Percentiles rank a stretch among this genome's conserved stretches.
These are phyloP conservation scores for Trogon surrucura DNA, from an alignment of 2,113 vertebrate species.

Conservation along the genomic window DNA sequence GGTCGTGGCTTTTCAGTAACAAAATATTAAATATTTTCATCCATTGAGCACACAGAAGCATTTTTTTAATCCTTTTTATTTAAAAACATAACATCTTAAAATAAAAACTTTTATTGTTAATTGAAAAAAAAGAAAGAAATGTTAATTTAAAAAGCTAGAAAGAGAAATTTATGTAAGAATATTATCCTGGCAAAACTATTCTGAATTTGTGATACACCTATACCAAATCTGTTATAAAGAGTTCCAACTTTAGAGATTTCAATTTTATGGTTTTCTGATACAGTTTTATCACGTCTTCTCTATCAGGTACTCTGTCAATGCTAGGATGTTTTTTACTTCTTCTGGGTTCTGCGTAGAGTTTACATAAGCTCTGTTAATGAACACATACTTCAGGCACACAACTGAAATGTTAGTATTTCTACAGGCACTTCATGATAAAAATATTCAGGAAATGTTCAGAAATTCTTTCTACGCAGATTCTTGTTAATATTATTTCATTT, in stretches of 20 bases:
- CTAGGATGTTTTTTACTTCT: not conserved
- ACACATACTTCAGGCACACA: not conserved
- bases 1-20: fast-evolving
- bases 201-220: not conserved
- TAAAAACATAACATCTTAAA: not conserved
- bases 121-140: not conserved
- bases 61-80: not conserved
- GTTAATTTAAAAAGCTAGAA: not conserved
- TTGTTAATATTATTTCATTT: not conserved
- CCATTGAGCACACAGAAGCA: not conserved
- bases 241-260: not conserved
- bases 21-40: not conserved
- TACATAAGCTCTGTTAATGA: not conserved
- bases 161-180: not conserved
- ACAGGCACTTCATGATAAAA: fast-evolving
- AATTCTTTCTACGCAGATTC: not conserved
- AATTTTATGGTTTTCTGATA: not conserved
- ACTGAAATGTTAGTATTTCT: not conserved
- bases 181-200: not conserved
- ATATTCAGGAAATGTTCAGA: not conserved
- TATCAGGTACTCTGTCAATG: not conserved
- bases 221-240: not conserved
- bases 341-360: not conserved
- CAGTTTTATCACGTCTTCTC: not conserved
- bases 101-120: not conserved